phyloP scores from a whole-genome alignment of 2,888 invertebrate genomes.

The Amblyjoppa proteus region DNA sequence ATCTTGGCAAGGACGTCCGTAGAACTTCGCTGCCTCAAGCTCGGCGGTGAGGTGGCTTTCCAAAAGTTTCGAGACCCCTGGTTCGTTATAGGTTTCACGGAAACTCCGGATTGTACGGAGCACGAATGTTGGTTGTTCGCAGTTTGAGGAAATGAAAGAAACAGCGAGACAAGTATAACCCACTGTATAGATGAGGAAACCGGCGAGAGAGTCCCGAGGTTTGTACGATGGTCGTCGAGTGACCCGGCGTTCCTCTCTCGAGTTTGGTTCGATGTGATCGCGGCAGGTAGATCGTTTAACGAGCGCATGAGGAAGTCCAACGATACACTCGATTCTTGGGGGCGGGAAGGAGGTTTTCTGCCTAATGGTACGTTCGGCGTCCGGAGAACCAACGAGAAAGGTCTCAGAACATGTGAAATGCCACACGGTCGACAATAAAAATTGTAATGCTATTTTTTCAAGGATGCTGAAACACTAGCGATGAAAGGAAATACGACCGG shows the following conservation, averaged over 20 bases:
- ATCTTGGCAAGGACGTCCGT: conserved; percentile 50
- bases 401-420: conserved; percentile 9
- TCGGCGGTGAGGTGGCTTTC: conserved; percentile 37
- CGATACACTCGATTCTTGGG: conserved; percentile 72
- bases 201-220: neutral
- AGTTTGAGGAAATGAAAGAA: conserved; percentile 47
- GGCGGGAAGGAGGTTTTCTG: conserved; percentile 71
- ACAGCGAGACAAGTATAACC: neutral
- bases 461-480: no score
- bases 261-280: conserved; percentile 76
- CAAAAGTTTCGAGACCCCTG: conserved; percentile 62
- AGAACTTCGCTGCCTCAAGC: conserved; percentile 56
- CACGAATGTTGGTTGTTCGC: conserved; percentile 30
- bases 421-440: no score
- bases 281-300: conserved; percentile 76
- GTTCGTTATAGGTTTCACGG: conserved; percentile 58
- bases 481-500: no score
- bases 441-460: no score
- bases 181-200: neutral
- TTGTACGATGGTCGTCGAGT: neutral
- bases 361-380: conserved; percentile 84
- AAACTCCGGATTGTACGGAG: conserved; percentile 5
- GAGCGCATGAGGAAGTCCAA: conserved; percentile 70
- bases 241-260: conserved; percentile 24
- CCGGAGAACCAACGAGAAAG: conserved; percentile 71